Evolutionary conservation across 2,888 invertebrate genomes (phyloP), one percentile per base, ranked within the genome.

Genomic region (Incurvaria masculella): DNA sequence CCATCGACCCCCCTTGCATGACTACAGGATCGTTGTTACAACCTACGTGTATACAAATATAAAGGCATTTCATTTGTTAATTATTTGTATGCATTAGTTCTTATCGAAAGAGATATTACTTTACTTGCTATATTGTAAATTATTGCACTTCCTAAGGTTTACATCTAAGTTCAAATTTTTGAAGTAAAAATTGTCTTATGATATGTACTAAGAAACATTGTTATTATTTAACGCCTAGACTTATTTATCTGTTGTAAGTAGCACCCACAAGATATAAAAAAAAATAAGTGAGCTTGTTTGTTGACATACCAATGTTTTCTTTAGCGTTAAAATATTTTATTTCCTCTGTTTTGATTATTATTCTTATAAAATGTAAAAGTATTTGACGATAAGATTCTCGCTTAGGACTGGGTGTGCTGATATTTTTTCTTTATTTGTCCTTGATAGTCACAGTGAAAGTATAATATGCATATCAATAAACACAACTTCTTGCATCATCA

Each of bases 1-100:
- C 71, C 73, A 66, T 67, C 71, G 68, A 67, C 70, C 63, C 65
- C 60, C 3, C 33, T 33, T n/a, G 14, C 33, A 23, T 33, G 33
- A 3, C 33, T 14, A 3, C 11, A 33, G 11, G 11, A n/a, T 33
- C 11, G 4, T 33, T 6, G 33, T 33, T 14, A 14, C 33, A 3
- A 33, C 33, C 8, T 14, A 14, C 14, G 8, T 33, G 11, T 33
- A 33, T 33, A 33, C 33, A 33, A 33, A 33, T 33, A 33, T 33
- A 33, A 33, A 33, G 33, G 33, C 33, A 33, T 33, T 33, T 33
- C 14, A 33, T 33, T 33, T 33, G 33, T 33, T 33, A 33, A 33
- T 33, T 33, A 33, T 33, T 33, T 33, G 8, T 33, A 33, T 33
- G 33, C 33, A 33, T 33, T 33, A 33, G 33, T 33, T 33, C 33